Base-by-base conservation (phyloP, 2,888 invertebrate species). In the Acrobasis repandana region DNA sequence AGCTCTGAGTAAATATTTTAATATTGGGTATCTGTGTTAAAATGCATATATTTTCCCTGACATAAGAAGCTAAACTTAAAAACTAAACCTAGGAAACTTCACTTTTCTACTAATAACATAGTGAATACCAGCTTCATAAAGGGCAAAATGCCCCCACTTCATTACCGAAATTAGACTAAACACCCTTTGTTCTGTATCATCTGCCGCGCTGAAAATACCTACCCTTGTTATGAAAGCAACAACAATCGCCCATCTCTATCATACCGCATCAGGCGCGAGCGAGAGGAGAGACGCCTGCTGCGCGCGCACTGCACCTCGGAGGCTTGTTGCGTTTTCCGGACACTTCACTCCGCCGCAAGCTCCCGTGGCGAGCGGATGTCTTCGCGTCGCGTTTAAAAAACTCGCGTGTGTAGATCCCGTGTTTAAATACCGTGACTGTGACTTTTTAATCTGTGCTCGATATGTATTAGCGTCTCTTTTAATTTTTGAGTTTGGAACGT, bases 311-410 rank as follows among this genome's bases (percentile, higher is more conserved):
- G 69, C 69, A 71, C 69, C 67, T 63, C 65, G 70, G 67, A 68
- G 67, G 72, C 71, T 65, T 67, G 65, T 61, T 59, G 49, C 58
- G 59, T 50, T 57, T 47, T 48, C 63, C 65, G 59, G 46, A 49
- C 50, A 60, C 71, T 46, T 68, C 86, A 91, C 85, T 90, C 86
- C 87, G 90, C 83, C 83, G 79, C 67, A 71, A 77, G 79, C 73
- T 71, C 67, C 74, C 85, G 84, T 77, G 69, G 83, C 67, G 85
- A 65, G 88, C 88, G 90, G 89, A 77, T 75, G 89, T 83, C 73
- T 66, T 66, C 77, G 75, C 74, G 79, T 69, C 66, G 65, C 63
- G 68, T 58, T 8, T 9, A 9, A 43, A 54, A 9, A 43, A 50
- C 61, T 63, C 63, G 74, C 71, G 75, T 72, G 67, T 69, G 75